A percentile compares a stretch with the other conserved stretches of the same genome.
phyloP scores from a whole-genome alignment of 2,113 vertebrate genomes.

The Dasyornis broadbenti region DNA sequence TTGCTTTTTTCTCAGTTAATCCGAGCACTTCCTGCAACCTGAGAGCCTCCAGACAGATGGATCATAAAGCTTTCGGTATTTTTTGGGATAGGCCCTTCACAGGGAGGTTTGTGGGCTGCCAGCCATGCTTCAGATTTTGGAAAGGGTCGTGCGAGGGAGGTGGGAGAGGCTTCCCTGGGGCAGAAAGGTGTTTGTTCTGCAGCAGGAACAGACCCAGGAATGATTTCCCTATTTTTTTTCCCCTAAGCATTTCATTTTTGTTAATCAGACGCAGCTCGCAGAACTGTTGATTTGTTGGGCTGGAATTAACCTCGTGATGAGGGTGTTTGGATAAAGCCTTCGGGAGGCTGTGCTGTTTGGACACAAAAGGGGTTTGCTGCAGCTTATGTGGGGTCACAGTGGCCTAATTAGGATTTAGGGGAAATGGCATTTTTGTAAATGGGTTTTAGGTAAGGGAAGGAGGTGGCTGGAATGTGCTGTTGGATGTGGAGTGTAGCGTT shows the following conservation, averaged over 20 bases:
- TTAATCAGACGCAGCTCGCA: not conserved
- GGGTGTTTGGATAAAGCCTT: conserved; percentile 10
- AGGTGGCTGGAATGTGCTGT: not conserved
- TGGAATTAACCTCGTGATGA: conserved; percentile 17
- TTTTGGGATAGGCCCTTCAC: not conserved
- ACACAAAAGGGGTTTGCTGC: not conserved
- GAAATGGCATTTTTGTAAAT: not conserved
- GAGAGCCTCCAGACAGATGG: not conserved
- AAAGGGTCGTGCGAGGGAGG: not conserved
- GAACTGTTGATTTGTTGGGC: not conserved
- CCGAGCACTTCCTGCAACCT: not conserved
- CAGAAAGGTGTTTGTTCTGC: not conserved
- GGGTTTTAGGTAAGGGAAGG: not conserved
- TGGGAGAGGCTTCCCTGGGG: not conserved
- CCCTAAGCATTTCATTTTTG: not conserved
- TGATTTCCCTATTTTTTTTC: not conserved
- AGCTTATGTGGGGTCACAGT: conserved; percentile 5
- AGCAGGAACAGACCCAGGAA: not conserved
- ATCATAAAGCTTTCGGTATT: not conserved
- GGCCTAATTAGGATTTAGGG: not conserved
- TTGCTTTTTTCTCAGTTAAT: not conserved
- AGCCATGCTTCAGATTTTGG: not conserved
- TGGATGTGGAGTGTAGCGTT: not conserved
- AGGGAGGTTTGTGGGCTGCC: not conserved
- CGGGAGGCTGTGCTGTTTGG: not conserved